phyloP scores from a whole-genome alignment of 2,888 invertebrate genomes.

The Himalopsyche tibetana region DNA sequence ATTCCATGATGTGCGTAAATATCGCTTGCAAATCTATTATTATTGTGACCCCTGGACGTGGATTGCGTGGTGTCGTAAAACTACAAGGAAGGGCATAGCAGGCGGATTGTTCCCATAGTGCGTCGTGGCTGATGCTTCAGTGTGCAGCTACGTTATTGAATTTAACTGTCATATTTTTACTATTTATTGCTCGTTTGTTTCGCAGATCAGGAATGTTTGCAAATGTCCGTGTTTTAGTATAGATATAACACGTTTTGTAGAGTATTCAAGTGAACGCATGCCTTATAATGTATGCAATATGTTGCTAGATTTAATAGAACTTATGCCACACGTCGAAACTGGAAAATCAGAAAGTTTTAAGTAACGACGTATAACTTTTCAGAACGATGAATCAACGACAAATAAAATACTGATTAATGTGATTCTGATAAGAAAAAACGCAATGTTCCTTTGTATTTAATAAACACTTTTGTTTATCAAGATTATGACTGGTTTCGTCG shows the following conservation, averaged over 20 bases:
- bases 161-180: background rate
- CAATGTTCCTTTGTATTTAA: no score
- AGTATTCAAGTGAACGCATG: background rate
- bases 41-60: background rate
- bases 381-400: no score
- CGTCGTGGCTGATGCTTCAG: background rate
- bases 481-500: no score
- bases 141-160: background rate
- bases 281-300: no score
- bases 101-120: background rate
- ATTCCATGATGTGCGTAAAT: slow-evolving; percentile 1
- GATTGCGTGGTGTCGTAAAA: background rate
- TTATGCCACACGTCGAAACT: no score
- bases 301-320: no score
- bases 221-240: background rate
- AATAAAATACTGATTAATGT: no score
- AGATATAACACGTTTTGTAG: background rate
- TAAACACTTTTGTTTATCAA: no score
- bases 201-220: background rate
- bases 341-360: no score
- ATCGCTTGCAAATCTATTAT: background rate
- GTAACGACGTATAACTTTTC: no score
- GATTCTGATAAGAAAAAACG: no score
- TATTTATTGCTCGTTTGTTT: slow-evolving; percentile 20
- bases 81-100: background rate